Conservation (phyloP, 2,797 vertebrate species). For the Dicrostonyx torquatus region DNA sequence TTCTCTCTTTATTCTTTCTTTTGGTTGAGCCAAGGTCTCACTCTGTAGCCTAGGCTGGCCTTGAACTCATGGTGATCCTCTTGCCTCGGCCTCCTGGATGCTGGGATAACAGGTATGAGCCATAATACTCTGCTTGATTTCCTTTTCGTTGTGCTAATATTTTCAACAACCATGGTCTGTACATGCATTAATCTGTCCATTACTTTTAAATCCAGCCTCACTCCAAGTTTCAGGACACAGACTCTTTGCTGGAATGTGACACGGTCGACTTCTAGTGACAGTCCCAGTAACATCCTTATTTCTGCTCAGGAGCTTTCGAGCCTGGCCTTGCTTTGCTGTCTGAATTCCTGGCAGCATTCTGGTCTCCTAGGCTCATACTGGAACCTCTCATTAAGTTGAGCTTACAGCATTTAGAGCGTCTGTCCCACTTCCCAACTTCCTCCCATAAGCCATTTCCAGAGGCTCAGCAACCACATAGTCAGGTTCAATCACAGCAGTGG, state of each 20-base stretch:
- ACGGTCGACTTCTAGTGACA: neutral
- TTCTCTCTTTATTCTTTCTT: neutral
- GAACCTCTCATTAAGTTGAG: neutral
- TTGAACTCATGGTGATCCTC: neutral
- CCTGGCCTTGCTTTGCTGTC: neutral
- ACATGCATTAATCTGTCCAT: neutral
- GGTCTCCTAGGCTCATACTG: neutral
- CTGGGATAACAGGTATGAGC: neutral
- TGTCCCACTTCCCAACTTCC: neutral
- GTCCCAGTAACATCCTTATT: neutral
- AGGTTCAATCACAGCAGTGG: neutral
- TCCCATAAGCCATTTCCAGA: neutral
- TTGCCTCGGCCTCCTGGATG: neutral
- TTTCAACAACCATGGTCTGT: neutral
- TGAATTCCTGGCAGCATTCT: neutral
- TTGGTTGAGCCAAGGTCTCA: neutral
- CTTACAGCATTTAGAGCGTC: neutral
- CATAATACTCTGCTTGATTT: neutral
- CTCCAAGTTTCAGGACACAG: neutral
- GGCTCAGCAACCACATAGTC: neutral
- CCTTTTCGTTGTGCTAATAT: neutral
- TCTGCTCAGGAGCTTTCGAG: neutral
- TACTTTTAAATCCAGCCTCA: neutral
- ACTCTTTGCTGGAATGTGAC: neutral
- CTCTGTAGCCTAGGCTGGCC: neutral